Evolutionary conservation across 2,113 vertebrate species (phyloP).

Genomic region (Macaca nemestrina): DNA sequence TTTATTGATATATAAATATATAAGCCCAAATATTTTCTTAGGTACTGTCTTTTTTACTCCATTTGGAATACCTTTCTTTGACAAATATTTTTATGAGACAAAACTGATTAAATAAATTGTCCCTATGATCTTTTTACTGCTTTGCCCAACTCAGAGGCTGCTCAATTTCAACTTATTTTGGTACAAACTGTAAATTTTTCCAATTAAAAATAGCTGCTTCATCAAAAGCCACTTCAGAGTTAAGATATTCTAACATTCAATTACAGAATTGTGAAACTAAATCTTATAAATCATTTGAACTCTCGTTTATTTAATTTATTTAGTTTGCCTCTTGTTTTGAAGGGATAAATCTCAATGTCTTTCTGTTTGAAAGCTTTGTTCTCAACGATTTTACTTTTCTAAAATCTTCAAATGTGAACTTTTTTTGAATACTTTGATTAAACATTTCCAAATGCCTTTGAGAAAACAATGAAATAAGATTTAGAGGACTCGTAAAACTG

Average conservation of each 20-base stretch:
- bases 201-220: conserved; percentile 39
- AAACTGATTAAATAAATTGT: background rate
- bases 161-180: conserved; percentile 16
- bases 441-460: conserved; percentile 50
- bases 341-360: conserved; percentile 45
- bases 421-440: conserved; percentile 56
- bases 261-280: conserved; percentile 36
- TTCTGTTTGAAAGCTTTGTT: conserved; percentile 49
- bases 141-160: background rate
- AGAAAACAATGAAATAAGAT: conserved; percentile 48
- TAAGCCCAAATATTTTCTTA: background rate
- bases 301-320: conserved; percentile 29
- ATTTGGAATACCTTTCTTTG: background rate
- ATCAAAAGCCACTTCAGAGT: conserved; percentile 16
- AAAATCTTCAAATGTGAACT: conserved; percentile 52
- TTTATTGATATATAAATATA: background rate
- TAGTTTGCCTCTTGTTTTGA: conserved; percentile 49
- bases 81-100: conserved; percentile 3
- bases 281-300: conserved; percentile 8
- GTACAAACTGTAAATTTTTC: conserved; percentile 5
- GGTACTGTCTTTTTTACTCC: background rate
- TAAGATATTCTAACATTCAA: background rate
- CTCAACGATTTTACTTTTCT: conserved; percentile 52
- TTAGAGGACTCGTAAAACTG: conserved; percentile 21
- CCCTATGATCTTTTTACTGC: background rate